Conservation (phyloP, 2,113 vertebrate genomes). For the Calcarius ornatus region DNA sequence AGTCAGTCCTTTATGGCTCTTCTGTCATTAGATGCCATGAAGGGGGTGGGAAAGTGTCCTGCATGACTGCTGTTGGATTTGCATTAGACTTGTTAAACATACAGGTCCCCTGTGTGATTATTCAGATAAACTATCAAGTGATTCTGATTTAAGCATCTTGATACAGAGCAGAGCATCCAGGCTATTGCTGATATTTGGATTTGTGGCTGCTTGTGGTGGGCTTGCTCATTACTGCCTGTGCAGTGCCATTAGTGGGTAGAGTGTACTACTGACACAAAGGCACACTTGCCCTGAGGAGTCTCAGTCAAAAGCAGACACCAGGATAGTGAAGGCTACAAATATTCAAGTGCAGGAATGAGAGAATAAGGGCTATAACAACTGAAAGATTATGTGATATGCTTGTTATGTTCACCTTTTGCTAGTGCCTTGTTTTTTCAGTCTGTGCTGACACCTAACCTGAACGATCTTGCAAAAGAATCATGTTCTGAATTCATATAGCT, state of each 20-base stretch:
- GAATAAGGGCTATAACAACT: background rate
- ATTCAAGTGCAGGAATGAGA: background rate
- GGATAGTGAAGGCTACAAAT: background rate
- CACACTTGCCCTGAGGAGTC: background rate
- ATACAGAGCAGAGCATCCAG: background rate
- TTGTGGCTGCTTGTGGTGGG: background rate
- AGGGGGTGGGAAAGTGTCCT: background rate
- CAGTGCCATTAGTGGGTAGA: background rate
- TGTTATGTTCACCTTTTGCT: constrained; percentile 47
- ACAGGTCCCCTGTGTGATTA: background rate
- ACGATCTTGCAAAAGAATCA: background rate
- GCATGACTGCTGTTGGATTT: background rate
- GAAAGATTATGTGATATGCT: constrained; percentile 38
- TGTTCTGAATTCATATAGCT: constrained; percentile 50
- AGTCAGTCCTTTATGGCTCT: background rate
- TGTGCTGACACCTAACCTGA: constrained; percentile 48
- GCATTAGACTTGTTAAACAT: background rate
- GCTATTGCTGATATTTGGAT: background rate
- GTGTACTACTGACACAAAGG: background rate
- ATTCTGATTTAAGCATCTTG: background rate
- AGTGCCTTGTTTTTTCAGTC: constrained; percentile 3
- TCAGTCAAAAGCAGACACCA: background rate
- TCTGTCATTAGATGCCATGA: background rate
- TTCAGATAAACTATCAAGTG: background rate
- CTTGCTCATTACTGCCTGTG: background rate